Evolutionary conservation across 2,113 vertebrate genomes (phyloP).

Genomic region (Plecotus auritus): DNA sequence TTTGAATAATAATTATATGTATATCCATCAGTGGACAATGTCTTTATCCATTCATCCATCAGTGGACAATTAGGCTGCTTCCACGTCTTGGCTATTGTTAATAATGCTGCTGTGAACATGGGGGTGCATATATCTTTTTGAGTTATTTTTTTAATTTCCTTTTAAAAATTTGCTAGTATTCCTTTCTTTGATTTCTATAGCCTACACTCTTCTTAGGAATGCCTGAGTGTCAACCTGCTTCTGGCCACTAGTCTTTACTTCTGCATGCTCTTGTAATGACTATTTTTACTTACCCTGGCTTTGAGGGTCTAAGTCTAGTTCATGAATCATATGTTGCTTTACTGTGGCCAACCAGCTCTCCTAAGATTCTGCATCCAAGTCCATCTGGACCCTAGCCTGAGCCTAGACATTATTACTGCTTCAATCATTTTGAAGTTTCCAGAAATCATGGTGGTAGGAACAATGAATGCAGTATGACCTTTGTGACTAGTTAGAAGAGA

Average conservation of each 20-base stretch:
- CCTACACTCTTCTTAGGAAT: neutral
- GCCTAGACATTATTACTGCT: neutral
- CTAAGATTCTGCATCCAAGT: neutral
- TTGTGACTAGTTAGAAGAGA: neutral
- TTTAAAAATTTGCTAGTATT: neutral
- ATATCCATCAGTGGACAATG: neutral
- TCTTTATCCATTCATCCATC: neutral
- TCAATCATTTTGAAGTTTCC: neutral
- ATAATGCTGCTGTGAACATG: neutral
- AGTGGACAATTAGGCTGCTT: neutral
- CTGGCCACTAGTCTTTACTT: neutral
- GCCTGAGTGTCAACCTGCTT: neutral
- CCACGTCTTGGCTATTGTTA: neutral
- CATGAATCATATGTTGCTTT: neutral
- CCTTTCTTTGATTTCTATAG: neutral
- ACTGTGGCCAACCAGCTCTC: neutral
- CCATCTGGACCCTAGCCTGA: neutral
- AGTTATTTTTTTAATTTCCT: neutral
- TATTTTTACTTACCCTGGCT: neutral
- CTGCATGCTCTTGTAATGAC: neutral
- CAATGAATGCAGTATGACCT: neutral
- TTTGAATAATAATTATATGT: neutral
- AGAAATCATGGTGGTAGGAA: neutral
- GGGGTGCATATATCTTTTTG: neutral
- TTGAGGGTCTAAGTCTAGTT: neutral